These are phyloP conservation scores for Chiloscyllium plagiosum DNA, from an alignment of 2,113 vertebrate species.

Conservation along the genomic window DNA sequence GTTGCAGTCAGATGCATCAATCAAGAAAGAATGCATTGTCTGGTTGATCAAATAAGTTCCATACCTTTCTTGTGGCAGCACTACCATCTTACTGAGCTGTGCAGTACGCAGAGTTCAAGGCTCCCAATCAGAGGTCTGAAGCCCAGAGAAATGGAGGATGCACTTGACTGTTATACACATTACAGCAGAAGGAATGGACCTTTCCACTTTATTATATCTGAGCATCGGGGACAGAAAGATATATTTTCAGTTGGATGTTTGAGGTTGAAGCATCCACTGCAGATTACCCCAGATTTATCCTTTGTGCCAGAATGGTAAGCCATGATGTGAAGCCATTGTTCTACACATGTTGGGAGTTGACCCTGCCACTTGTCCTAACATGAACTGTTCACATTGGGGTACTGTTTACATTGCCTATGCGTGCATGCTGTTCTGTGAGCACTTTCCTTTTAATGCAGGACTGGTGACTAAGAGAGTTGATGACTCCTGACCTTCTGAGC, in stretches of 20 bases:
- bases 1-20: background rate
- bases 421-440: background rate
- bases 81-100: background rate
- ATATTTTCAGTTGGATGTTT: background rate
- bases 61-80: background rate
- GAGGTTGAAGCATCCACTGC: background rate
- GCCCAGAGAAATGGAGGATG: background rate
- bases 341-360: background rate
- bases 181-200: background rate
- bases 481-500: background rate
- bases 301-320: background rate
- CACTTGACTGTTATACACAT: background rate
- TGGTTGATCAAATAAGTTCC: background rate
- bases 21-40: no score
- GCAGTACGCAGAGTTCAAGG: background rate
- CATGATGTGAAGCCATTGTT: background rate
- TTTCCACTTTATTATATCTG: background rate
- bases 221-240: background rate
- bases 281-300: background rate
- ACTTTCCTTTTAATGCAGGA: background rate
- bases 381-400: background rate
- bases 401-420: background rate
- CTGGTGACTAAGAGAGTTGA: background rate
- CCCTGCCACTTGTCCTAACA: background rate
- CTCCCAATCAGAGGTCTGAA: background rate